Conservation (phyloP, 2,113 vertebrate species). For the Platichthys stellatus region DNA sequence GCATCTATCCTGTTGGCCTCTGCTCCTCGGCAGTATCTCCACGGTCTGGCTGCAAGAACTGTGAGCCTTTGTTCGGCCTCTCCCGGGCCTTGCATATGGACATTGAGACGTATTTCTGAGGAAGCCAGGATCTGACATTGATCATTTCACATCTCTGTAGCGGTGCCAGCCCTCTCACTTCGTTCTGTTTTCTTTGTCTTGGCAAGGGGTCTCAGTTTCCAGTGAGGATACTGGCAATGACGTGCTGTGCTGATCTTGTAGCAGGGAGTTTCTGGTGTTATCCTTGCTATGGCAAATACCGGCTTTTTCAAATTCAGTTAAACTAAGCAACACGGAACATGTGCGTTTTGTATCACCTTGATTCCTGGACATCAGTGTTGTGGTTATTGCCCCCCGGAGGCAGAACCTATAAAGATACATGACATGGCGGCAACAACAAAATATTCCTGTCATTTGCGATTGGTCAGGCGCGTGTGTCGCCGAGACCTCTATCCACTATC, state of each 20-base stretch:
- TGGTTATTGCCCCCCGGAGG: too few relatives aligned
- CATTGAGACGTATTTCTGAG: slow-evolving; percentile 31
- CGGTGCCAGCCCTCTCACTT: slow-evolving; percentile 18
- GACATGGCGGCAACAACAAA: too few relatives aligned
- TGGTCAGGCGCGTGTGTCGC: too few relatives aligned
- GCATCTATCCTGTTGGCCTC: slow-evolving; percentile 43
- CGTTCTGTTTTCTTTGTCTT: slow-evolving; percentile 17
- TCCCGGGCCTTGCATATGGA: slow-evolving; percentile 27
- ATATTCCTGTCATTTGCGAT: too few relatives aligned
- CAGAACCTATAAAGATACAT: too few relatives aligned
- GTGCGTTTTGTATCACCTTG: not conserved
- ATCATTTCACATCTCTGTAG: slow-evolving; percentile 38
- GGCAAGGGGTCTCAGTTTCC: slow-evolving; percentile 2
- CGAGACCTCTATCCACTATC: too few relatives aligned
- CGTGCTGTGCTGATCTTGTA: not conserved
- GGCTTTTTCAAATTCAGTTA: not conserved
- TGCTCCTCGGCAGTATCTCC: slow-evolving; percentile 25
- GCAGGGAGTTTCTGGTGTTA: slow-evolving; percentile 7
- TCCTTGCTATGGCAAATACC: not conserved
- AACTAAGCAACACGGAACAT: not conserved
- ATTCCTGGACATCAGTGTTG: too few relatives aligned
- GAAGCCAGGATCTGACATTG: slow-evolving; percentile 26
- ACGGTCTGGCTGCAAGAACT: slow-evolving; percentile 31
- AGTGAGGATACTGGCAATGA: slow-evolving; percentile 9
- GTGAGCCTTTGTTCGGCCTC: slow-evolving; percentile 30